Percentiles rank a stretch among this genome's conserved stretches.
Evolutionary conservation across 2,113 vertebrate species (phyloP).

Genomic region (Elaphurus davidianus): DNA sequence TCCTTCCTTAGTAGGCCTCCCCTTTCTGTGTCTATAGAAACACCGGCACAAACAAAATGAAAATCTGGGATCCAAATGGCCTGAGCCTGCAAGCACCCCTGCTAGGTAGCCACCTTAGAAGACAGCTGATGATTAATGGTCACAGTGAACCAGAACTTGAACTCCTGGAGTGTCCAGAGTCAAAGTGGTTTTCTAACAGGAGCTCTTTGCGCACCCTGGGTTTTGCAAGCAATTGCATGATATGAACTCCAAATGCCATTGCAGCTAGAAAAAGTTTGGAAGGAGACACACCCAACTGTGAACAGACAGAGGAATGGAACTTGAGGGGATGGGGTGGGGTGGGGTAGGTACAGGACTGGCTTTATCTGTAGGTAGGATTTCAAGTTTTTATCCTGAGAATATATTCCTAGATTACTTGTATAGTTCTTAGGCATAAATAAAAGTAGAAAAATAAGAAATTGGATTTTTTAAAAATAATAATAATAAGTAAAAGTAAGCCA

Average conservation of each 20-base stretch:
- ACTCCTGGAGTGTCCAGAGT: not conserved
- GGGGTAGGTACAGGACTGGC: not conserved
- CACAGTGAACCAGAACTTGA: not conserved
- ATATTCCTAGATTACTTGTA: slow-evolving; percentile 37
- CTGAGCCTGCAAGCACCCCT: not conserved
- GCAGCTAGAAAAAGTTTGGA: slow-evolving; percentile 65
- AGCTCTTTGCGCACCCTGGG: slow-evolving; percentile 53
- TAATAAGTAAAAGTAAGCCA: not conserved
- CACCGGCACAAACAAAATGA: not conserved
- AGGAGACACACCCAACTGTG: slow-evolving; percentile 59
- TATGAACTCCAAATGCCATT: slow-evolving; percentile 57
- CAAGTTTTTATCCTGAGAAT: slow-evolving; percentile 26
- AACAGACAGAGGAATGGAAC: slow-evolving; percentile 47
- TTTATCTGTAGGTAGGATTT: slow-evolving; percentile 33
- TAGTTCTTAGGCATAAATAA: not conserved
- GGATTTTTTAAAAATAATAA: not conserved
- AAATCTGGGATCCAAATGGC: not conserved
- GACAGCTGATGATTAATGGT: not conserved
- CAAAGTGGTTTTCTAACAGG: slow-evolving; percentile 37
- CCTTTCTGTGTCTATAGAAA: slow-evolving; percentile 19
- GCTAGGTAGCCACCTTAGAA: slow-evolving; percentile 34
- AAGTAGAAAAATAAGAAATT: not conserved
- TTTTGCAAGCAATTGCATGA: slow-evolving; percentile 62
- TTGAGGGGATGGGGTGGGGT: not conserved
- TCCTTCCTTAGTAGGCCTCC: not conserved